Percentiles rank a stretch among this genome's conserved stretches.
phyloP scores from a whole-genome alignment of 2,888 invertebrate genomes.

The Melinaea menophilus region DNA sequence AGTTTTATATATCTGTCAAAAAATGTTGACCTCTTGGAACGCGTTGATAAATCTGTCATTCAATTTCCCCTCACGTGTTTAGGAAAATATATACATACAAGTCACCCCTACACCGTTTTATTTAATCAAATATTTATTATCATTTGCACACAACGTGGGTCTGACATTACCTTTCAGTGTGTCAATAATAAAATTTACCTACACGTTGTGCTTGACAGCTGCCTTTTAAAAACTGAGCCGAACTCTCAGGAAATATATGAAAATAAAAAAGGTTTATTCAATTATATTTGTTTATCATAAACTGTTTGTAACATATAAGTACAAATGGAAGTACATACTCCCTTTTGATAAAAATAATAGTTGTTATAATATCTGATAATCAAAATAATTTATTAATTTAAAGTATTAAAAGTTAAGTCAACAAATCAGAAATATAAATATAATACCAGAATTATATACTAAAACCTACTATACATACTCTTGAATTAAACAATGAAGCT shows the following conservation, averaged over 20 bases:
- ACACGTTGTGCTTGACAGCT: constrained; percentile 20
- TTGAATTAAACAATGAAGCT: neutral
- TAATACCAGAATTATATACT: neutral
- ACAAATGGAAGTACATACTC: too few relatives aligned
- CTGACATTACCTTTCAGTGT: constrained; percentile 63
- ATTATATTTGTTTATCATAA: neutral
- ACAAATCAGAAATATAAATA: too few relatives aligned
- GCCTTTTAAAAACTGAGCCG: neutral
- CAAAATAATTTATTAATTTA: too few relatives aligned
- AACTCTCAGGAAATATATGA: neutral
- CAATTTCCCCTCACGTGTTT: too few relatives aligned
- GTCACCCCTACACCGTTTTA: constrained; percentile 23
- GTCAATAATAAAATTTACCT: constrained; percentile 59
- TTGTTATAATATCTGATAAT: too few relatives aligned
- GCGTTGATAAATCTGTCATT: too few relatives aligned
- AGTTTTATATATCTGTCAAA: too few relatives aligned
- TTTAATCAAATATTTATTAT: constrained; percentile 65
- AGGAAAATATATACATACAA: too few relatives aligned
- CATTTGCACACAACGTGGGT: constrained; percentile 52
- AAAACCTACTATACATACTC: neutral
- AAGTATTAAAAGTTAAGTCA: too few relatives aligned
- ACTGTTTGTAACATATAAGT: neutral
- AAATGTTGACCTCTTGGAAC: too few relatives aligned
- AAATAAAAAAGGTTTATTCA: neutral
- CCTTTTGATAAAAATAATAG: too few relatives aligned